Evolutionary conservation across 2,888 invertebrate genomes (phyloP).

Genomic region (Calameuta idolon): DNA sequence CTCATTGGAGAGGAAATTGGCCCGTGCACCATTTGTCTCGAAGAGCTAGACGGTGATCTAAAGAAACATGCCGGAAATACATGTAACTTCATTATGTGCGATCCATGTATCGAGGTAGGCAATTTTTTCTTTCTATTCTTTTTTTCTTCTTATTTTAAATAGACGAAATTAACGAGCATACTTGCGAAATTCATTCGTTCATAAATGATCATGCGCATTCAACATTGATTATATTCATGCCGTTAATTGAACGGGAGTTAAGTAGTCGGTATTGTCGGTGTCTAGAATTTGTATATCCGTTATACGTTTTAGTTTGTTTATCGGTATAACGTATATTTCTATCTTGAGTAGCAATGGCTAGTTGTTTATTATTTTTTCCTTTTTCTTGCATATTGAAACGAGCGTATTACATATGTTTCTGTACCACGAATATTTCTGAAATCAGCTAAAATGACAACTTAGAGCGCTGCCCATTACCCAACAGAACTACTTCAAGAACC

Average conservation of each 20-base stretch:
- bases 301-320: conserved; percentile 35
- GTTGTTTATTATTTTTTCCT: not conserved
- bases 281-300: not conserved
- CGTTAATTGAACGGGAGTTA: not conserved
- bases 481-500: conserved; percentile 62
- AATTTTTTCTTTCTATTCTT: conserved; percentile 21
- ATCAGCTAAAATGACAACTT: conserved; percentile 49
- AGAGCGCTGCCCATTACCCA: conserved; percentile 50
- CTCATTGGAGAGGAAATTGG: conserved; percentile 54
- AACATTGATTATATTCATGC: not conserved
- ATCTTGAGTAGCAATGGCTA: not conserved
- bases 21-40: conserved; percentile 73
- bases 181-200: not conserved
- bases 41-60: conserved; percentile 71
- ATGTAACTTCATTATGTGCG: conserved; percentile 70
- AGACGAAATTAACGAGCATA: too few species aligned
- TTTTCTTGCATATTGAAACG: not conserved
- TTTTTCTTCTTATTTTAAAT: not conserved
- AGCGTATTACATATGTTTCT: not conserved
- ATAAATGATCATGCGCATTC: not conserved
- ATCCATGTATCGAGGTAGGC: conserved; percentile 71
- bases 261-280: not conserved
- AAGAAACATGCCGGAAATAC: conserved; percentile 71
- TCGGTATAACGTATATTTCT: not conserved
- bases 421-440: conserved; percentile 38